These are phyloP conservation scores for Tetranychus cinnabarinus DNA, from an alignment of 1,140 invertebrate species.

Conservation along the genomic window DNA sequence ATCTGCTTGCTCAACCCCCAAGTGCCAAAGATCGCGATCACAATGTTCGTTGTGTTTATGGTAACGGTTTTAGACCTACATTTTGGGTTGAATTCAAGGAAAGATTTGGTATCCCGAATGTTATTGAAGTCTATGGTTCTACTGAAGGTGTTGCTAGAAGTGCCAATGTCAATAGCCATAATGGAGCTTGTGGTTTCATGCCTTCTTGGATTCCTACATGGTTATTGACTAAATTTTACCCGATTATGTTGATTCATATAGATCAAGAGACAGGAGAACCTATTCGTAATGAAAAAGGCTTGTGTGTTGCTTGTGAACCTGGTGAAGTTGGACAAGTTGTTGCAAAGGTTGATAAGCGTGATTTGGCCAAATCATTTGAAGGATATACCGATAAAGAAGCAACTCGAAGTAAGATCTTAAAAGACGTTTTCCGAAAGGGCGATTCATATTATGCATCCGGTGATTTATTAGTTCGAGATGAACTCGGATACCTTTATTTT, in stretches of 20 bases:
- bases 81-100: slow-evolving; percentile 82
- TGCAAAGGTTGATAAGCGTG: slow-evolving; percentile 63
- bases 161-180: slow-evolving; percentile 50
- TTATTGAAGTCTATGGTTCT: slow-evolving; percentile 28
- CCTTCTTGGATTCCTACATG: slow-evolving; percentile 39
- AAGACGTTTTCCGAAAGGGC: slow-evolving; percentile 64
- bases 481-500: slow-evolving; percentile 34
- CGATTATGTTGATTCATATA: slow-evolving; percentile 41
- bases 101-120: slow-evolving; percentile 22
- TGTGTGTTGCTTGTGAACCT: slow-evolving; percentile 29
- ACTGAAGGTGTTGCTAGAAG: slow-evolving; percentile 27
- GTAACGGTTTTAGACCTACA: slow-evolving; percentile 81
- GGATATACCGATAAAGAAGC: slow-evolving; percentile 79
- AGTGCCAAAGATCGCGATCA: slow-evolving; percentile 54
- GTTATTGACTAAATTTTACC: slow-evolving; percentile 33
- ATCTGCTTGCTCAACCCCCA: slow-evolving; percentile 60
- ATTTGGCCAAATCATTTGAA: slow-evolving; percentile 29
- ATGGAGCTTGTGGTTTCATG: slow-evolving; percentile 85
- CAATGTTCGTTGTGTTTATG: slow-evolving; percentile 61
- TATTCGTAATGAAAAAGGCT: slow-evolving; percentile 22
- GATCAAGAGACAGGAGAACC: slow-evolving; percentile 25
- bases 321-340: slow-evolving; percentile 89
- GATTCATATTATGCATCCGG: slow-evolving; percentile 70
- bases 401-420: slow-evolving; percentile 73
- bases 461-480: slow-evolving; percentile 27